Evolutionary conservation across 2,888 invertebrate species (phyloP), one percentile per base, ranked within the genome.

Genomic region (Antitype chi): DNA sequence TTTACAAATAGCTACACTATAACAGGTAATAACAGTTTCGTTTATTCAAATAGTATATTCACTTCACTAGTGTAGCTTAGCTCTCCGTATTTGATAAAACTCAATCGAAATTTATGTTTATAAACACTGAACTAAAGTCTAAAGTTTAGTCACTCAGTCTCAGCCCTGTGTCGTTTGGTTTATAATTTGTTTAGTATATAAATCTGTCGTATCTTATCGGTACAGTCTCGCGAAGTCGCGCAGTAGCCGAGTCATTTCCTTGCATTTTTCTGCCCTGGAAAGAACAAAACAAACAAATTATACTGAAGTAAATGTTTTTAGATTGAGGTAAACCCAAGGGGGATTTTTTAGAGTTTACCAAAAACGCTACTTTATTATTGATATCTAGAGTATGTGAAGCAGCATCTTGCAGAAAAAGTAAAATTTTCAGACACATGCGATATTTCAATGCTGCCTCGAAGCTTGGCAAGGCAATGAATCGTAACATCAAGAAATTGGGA

Each of bases 211-310:
- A 60, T 76, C 85, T 97, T 97, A 99, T 97, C 99, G 98, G 95
- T 98, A 99, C 72, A 99, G 97, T 89, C 98, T 97, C 71, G 98
- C 98, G 93, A 99, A 98, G 92, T 98, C 98, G 92, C 98, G 97
- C 70, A 99, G 96, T 77, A 98, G 97, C 90, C 98, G 97, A 9
- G 98, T 98, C 89, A 99, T 97, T 81, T 98, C 97, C 94, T 99
- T 99, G 82, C 98, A 97, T 91, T 98, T 98, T 82, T 98, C 98
- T 73, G 98, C 97, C 92, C 98, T 98, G 97, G 82, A 97, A 97
- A 74, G 64, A 76, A 78, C 13, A 67, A 63, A 72, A 52, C 6
- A n/a, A 38, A 43, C 3, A 1, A 32, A n/a, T 70, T 70, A 13
- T 69, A 68, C 1, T 71, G 9, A 20, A n/a, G 6, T 20, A 32